Base-by-base conservation (phyloP, 2,113 vertebrate genomes). In the Clarias gariepinus region DNA sequence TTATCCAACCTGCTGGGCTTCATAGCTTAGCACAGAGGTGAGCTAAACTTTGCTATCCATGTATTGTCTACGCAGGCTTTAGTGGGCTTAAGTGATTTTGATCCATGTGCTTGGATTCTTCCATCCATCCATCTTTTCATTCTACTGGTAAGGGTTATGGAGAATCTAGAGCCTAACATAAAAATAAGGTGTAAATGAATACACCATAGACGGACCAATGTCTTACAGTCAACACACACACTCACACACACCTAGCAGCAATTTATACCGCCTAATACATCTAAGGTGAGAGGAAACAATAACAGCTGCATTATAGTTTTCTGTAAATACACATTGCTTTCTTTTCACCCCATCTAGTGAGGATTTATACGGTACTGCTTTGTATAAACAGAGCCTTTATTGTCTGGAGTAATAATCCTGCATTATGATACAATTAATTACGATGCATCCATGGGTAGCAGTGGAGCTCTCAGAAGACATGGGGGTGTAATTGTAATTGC, bases 361-460 rank as follows among this genome's bases (percentile, higher is more conserved):
- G 74, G 30, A 41, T 78, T 79, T 53, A 25, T 25, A 36, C 57
- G 11, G 47, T 7, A n/a, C 7, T 41, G 36, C 69, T 71, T 69
- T 81, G 63, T 77, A 66, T 63, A 61, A 86, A 41, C 60, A 47
- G 30, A 84, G 60, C 30, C 69, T 87, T n/a, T 77, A 55, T 36
- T 74, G 60, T 19, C 55, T 83, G 80, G 13, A 71, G 81, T 77
- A 41, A 80, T 77, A 87, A 81, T 87, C 88, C 55, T 69, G 82
- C 77, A 69, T 79, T 79, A 89, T 81, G 73, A 83, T 66, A 73
- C 74, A 83, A 86, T 80, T 87, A 87, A 82, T 87, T 87, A 87
- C 52, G 52, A 30, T 57, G 69, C 86, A 82, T 87, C 80, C 80
- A 81, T 77, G 80, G 36, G 86, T 77, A 87, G 69, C 81, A 61